Base-by-base conservation (phyloP, 2,113 vertebrate species). In the Heliornis fulica region DNA sequence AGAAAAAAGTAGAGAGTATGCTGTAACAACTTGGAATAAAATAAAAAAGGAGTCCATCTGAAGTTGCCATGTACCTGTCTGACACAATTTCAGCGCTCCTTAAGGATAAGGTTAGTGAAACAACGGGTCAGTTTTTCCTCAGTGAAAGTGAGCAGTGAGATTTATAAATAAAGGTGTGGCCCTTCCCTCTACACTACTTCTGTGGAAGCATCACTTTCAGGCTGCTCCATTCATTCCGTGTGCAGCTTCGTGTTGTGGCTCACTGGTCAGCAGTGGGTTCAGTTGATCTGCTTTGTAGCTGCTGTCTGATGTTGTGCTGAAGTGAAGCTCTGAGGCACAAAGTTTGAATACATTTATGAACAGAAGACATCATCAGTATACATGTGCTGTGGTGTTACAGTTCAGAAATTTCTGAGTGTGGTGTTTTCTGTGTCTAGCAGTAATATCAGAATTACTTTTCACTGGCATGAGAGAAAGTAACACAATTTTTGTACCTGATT, bases 281-380 rank as follows among this genome's bases (percentile, higher is more conserved):
- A 51, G n/a, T 2, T 80, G 36, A 26, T 56, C 18, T 72, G n/a
- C 36, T 43, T 41, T 4, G 7, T 38, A 68, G 63, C 71, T 65
- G 45, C 13, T 43, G 21, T 43, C 18, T 89, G 22, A 7, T 22
- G 13, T 9, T 50, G 41, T 54, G 83, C 66, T 86, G 3, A 63
- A 76, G 11, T 23, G 40, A 83, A 26, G 38, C 46, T 50, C 40
- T 18, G 43, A 89, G 72, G 4, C 31, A 51, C 64, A 48, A 57
- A 77, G 69, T 48, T 34, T 43, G n/a, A n/a, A n/a, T n/a, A n/a
- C n/a, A n/a, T n/a, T n/a, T n/a, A n/a, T n/a, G n/a, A n/a, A n/a
- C n/a, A n/a, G n/a, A n/a, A 54, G 43, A 26, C 7, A 19, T 5
- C 0, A 0, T 48, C 29, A 25, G 2, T 83, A 8, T 43, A 11